These are phyloP conservation scores for Scelioninae gen. 2 DNA, from an alignment of 2,888 invertebrate species.

Conservation along the genomic window DNA sequence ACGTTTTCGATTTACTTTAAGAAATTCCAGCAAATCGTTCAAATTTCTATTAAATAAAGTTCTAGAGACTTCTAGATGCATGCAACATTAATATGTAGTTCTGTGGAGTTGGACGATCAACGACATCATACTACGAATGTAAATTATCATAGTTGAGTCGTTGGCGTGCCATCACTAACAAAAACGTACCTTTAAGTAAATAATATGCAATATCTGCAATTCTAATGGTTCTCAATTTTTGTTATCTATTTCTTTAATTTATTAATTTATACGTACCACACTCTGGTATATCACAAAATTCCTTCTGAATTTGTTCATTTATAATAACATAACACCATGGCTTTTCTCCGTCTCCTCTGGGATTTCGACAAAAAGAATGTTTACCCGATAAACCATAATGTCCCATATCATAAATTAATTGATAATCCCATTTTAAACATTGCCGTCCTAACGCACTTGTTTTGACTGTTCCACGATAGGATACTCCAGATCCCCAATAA, in stretches of 20 bases:
- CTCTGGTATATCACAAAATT: slow-evolving; percentile 90
- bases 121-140: too few relatives aligned
- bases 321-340: slow-evolving; percentile 93
- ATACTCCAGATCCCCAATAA: slow-evolving; percentile 90
- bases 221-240: too few relatives aligned
- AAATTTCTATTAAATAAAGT: too few relatives aligned
- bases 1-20: too few relatives aligned
- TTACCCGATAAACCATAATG: slow-evolving; percentile 81
- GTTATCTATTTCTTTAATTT: neutral
- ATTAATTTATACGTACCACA: slow-evolving; percentile 79
- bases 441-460: slow-evolving; percentile 82
- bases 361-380: slow-evolving; percentile 94
- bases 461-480: slow-evolving; percentile 89
- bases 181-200: too few relatives aligned
- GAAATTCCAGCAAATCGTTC: too few relatives aligned
- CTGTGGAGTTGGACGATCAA: too few relatives aligned
- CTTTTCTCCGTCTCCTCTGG: slow-evolving; percentile 85
- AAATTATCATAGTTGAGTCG: too few relatives aligned
- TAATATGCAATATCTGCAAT: too few relatives aligned
- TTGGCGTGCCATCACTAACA: too few relatives aligned
- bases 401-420: slow-evolving; percentile 31
- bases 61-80: too few relatives aligned
- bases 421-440: slow-evolving; percentile 85
- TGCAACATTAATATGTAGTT: too few relatives aligned
- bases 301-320: slow-evolving; percentile 83